Evolutionary conservation across 2,888 invertebrate species (phyloP).

Genomic region (Eudemis profundana): DNA sequence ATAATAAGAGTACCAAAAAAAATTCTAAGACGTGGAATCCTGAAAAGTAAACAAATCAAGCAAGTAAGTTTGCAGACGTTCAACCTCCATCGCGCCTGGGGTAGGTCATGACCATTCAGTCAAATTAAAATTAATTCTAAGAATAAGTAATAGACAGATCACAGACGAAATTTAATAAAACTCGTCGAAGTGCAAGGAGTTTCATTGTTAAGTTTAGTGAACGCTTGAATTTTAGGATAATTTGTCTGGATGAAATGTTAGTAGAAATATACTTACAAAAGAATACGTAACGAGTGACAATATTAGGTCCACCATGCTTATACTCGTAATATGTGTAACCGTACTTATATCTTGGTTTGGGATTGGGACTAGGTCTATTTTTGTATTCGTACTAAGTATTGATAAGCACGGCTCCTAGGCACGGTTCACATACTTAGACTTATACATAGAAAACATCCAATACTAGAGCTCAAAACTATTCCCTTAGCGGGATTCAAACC

Average conservation of each 20-base stretch:
- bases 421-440: too few relatives aligned
- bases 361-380: too few relatives aligned
- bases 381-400: too few relatives aligned
- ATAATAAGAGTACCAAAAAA: neutral
- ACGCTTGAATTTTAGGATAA: neutral
- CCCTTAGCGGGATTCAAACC: too few relatives aligned
- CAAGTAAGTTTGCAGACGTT: constrained; percentile 39
- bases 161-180: constrained; percentile 19
- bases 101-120: constrained; percentile 5
- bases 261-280: neutral
- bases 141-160: constrained; percentile 8
- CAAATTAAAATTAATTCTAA: constrained; percentile 12
- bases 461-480: too few relatives aligned
- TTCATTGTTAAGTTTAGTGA: constrained; percentile 4
- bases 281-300: neutral
- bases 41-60: constrained; percentile 21
- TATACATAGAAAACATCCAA: too few relatives aligned
- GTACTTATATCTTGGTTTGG: too few relatives aligned
- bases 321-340: too few relatives aligned
- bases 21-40: constrained; percentile 7
- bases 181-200: neutral
- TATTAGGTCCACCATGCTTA: too few relatives aligned
- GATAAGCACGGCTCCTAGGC: too few relatives aligned
- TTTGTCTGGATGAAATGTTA: neutral
- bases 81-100: constrained; percentile 13